Percentiles rank a stretch among this genome's conserved stretches.
These are phyloP conservation scores for Zosterops japonicus DNA, from an alignment of 2,113 vertebrate species.

Conservation along the genomic window DNA sequence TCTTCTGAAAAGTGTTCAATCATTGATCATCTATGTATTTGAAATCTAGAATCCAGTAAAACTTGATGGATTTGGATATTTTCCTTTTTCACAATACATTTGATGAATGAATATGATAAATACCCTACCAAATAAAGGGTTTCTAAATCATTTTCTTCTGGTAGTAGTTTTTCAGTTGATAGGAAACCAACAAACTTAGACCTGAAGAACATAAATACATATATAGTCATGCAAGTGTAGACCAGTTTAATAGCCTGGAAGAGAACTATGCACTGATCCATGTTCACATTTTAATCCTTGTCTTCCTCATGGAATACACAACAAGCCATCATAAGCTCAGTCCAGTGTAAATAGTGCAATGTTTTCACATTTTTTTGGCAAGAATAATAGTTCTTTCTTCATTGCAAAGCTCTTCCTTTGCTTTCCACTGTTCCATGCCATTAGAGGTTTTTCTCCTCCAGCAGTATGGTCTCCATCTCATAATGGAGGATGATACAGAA, in stretches of 20 bases:
- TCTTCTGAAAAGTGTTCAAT: not conserved
- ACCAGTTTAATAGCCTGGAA: not conserved
- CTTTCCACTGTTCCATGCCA: not conserved
- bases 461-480: not conserved
- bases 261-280: not conserved
- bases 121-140: not conserved
- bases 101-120: not conserved
- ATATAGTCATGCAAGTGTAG: fast-evolving
- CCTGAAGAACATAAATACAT: not conserved
- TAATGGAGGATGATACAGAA: not conserved
- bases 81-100: not conserved
- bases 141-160: not conserved
- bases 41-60: not conserved
- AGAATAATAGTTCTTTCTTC: not conserved
- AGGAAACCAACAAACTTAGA: not conserved
- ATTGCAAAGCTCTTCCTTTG: not conserved
- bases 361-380: not conserved
- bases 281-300: not conserved
- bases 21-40: not conserved
- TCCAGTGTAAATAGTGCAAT: not conserved
- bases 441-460: not conserved
- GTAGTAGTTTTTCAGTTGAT: not conserved
- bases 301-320: not conserved
- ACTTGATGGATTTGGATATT: not conserved
- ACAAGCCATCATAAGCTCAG: not conserved